Evolutionary conservation across 2,113 vertebrate species (phyloP).

Genomic region (Pelecanus crispus): DNA sequence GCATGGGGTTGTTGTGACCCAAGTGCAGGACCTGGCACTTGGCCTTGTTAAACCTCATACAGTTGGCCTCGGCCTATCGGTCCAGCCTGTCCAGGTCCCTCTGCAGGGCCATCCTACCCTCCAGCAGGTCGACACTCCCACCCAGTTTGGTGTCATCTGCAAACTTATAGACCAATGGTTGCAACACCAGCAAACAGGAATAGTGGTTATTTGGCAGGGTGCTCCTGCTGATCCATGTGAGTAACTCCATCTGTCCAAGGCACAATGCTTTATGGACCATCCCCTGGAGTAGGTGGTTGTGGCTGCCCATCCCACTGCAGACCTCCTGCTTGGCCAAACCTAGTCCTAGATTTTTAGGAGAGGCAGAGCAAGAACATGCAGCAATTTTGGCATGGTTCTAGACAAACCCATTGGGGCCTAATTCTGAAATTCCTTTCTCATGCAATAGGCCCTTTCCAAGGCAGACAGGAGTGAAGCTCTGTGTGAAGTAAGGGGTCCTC

Average conservation of each 20-base stretch:
- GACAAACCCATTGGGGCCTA: not conserved
- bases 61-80: too few species aligned
- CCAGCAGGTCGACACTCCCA: too few species aligned
- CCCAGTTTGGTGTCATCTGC: too few species aligned
- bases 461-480: not conserved
- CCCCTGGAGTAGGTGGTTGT: not conserved
- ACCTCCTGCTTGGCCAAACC: not conserved
- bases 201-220: not conserved
- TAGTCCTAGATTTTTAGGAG: not conserved
- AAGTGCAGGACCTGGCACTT: too few species aligned
- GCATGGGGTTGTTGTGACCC: too few species aligned
- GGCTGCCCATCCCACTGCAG: not conserved
- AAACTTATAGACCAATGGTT: accelerated
- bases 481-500: accelerated
- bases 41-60: too few species aligned
- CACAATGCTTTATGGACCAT: not conserved
- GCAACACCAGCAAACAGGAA: not conserved
- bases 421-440: not conserved
- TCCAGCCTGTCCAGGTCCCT: too few species aligned
- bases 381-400: accelerated
- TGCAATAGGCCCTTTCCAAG: not conserved
- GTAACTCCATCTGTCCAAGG: not conserved
- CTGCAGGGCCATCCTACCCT: too few species aligned
- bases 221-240: not conserved
- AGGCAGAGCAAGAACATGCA: not conserved